These are phyloP conservation scores for Chaetorhynchus papuensis DNA, from an alignment of 2,113 vertebrate species.

Conservation along the genomic window DNA sequence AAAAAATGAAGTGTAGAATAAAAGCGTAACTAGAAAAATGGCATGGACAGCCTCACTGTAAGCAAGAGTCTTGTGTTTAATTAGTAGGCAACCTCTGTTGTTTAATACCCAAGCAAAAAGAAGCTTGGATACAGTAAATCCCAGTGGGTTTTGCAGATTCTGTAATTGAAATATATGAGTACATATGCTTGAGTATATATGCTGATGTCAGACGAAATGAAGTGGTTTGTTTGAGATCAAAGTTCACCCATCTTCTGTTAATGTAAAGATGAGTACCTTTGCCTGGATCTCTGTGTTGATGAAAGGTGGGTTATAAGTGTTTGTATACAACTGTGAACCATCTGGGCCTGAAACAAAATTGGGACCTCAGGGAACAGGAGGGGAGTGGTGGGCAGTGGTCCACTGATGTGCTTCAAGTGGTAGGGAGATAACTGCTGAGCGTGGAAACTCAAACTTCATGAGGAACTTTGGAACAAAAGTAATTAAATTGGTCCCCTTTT, in stretches of 20 bases:
- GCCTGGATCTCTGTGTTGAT: not conserved
- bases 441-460: not conserved
- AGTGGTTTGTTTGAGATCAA: not conserved
- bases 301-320: not conserved
- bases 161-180: not conserved
- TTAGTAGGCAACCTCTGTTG: not conserved
- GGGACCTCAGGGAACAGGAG: not conserved
- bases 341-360: not conserved
- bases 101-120: not conserved
- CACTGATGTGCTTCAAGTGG: accelerated
- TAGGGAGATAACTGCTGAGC: not conserved
- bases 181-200: not conserved
- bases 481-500: not conserved
- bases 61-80: not conserved
- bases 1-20: not conserved
- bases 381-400: not conserved
- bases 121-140: not conserved
- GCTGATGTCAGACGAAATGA: not conserved
- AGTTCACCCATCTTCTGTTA: not conserved
- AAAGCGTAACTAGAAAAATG: not conserved
- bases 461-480: not conserved
- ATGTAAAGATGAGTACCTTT: not conserved
- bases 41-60: not conserved
- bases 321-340: not conserved
- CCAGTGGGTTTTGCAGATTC: not conserved